Conservation (phyloP, 2,113 vertebrate species). For the Cyprinodon tularosa region DNA sequence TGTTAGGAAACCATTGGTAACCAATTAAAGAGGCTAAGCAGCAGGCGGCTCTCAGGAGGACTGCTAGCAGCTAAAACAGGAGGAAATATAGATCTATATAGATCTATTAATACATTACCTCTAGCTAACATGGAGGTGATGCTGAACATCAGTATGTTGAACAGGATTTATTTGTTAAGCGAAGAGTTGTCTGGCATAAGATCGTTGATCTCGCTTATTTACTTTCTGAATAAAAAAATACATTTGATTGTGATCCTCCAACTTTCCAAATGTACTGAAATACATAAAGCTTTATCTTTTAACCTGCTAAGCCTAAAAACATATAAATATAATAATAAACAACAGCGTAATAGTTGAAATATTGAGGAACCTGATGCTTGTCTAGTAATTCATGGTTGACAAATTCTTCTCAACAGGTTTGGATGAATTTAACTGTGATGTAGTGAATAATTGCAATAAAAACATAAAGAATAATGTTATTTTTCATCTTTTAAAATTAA, state of each 20-base stretch:
- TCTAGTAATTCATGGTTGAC: no score
- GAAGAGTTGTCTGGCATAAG: background rate
- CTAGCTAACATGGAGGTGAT: background rate
- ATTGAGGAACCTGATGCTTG: background rate
- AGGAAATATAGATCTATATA: constrained; percentile 28
- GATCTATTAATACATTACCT: constrained; percentile 49
- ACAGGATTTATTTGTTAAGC: background rate
- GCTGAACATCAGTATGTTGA: background rate
- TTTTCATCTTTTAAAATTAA: background rate
- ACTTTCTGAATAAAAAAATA: background rate
- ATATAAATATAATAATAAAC: background rate
- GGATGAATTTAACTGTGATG: no score
- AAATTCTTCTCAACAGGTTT: no score
- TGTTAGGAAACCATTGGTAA: constrained; percentile 13
- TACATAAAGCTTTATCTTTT: no score
- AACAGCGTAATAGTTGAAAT: background rate
- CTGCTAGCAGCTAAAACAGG: constrained; percentile 36
- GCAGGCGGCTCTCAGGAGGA: constrained; percentile 26
- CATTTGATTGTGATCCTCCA: no score
- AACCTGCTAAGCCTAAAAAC: background rate
- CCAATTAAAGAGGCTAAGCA: background rate
- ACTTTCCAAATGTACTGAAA: background rate
- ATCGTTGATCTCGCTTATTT: background rate
- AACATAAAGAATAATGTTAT: background rate
- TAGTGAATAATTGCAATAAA: background rate